Evolutionary conservation across 2,888 invertebrate genomes (phyloP).

Genomic region (Sturmia bella): DNA sequence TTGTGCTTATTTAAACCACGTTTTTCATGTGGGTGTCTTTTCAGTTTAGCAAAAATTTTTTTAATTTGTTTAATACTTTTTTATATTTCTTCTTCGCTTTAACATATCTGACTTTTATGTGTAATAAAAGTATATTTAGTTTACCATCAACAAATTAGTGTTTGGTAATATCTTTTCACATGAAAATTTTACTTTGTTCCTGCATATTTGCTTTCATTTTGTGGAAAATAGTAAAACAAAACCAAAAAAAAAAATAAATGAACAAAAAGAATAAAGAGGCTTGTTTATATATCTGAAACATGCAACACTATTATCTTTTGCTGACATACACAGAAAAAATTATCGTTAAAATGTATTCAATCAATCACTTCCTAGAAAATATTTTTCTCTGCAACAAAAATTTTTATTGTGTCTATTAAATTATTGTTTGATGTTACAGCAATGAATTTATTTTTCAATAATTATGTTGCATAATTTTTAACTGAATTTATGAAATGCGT

Average conservation of each 20-base stretch:
- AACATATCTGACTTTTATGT: slow-evolving; percentile 72
- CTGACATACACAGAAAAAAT: no score
- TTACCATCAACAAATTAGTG: slow-evolving; percentile 72
- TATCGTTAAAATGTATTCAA: no score
- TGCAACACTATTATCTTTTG: slow-evolving; percentile 60
- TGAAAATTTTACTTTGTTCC: slow-evolving; percentile 71
- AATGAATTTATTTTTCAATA: no score
- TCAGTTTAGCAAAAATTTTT: slow-evolving; percentile 37
- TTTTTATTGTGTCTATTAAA: no score
- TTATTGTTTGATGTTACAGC: no score
- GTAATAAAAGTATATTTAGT: slow-evolving; percentile 63
- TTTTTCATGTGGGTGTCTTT: slow-evolving; percentile 57
- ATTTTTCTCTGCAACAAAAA: no score
- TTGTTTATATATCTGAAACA: slow-evolving; percentile 65
- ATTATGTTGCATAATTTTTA: no score
- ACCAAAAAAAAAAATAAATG: background rate
- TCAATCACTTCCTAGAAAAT: no score
- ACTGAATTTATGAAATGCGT: no score
- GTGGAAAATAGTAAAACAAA: slow-evolving; percentile 9
- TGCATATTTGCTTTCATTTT: slow-evolving; percentile 46
- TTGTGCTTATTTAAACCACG: slow-evolving; percentile 20
- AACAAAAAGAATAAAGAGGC: slow-evolving; percentile 26
- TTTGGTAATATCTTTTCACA: slow-evolving; percentile 72
- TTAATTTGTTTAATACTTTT: slow-evolving; percentile 38
- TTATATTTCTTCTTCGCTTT: slow-evolving; percentile 18